Conservation (phyloP, 2,113 vertebrate genomes). For the Rhadina sibilatrix region DNA sequence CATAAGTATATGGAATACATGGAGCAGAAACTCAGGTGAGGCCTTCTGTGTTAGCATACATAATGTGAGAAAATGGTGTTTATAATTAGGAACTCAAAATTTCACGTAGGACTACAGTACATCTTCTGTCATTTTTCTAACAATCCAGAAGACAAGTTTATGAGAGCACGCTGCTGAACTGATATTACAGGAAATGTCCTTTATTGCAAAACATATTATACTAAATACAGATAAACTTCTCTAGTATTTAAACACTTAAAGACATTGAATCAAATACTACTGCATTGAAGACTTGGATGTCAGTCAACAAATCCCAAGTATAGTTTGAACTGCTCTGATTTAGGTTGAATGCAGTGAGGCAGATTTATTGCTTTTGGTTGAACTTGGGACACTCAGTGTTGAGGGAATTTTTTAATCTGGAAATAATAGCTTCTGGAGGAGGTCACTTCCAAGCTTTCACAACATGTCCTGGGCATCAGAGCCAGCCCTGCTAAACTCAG, state of each 20-base stretch:
- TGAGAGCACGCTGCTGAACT: not conserved
- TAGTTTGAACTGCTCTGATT: not conserved
- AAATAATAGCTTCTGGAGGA: not conserved
- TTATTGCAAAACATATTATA: not conserved
- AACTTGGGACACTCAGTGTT: not conserved
- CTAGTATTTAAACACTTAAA: not conserved
- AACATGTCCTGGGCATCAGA: not conserved
- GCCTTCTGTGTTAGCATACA: not conserved
- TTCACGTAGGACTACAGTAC: not conserved
- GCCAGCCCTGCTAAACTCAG: not conserved
- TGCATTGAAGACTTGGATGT: not conserved
- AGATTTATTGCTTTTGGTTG: not conserved
- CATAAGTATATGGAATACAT: not conserved
- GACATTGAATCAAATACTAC: not conserved
- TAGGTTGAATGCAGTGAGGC: not conserved
- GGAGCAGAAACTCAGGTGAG: not conserved
- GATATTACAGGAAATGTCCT: not conserved
- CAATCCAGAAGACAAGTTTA: not conserved
- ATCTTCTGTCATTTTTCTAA: constrained; percentile 43
- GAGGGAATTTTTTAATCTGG: not conserved
- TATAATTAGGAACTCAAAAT: constrained; percentile 32
- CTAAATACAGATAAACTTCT: not conserved
- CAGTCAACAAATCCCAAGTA: not conserved
- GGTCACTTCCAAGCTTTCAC: not conserved
- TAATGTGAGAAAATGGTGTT: not conserved